These are phyloP conservation scores for Cheilosia grossa DNA, from an alignment of 2,888 invertebrate genomes.

Conservation along the genomic window DNA sequence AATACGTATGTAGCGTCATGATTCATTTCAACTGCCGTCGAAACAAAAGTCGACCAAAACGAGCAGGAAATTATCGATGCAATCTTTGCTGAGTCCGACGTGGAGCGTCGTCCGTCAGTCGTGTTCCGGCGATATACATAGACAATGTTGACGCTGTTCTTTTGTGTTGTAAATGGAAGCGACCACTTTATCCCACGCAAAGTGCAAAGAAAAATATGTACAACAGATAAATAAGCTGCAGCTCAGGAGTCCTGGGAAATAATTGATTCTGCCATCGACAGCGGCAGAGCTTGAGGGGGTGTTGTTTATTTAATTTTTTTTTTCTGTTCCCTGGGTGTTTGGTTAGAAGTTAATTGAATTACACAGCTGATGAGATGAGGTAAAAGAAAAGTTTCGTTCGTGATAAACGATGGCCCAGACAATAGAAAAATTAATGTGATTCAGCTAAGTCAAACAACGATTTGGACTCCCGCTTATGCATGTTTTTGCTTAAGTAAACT, in stretches of 20 bases:
- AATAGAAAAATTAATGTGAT: background rate
- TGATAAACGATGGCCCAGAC: background rate
- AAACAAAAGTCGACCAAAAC: background rate
- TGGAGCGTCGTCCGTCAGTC: too few species aligned
- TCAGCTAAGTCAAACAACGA: background rate
- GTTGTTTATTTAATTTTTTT: background rate
- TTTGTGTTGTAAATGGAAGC: background rate
- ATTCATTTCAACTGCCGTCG: background rate
- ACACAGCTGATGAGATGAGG: background rate
- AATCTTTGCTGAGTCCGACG: background rate
- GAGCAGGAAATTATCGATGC: background rate
- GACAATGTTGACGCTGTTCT: background rate
- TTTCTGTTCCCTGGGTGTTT: background rate
- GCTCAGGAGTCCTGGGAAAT: background rate
- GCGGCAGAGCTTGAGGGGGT: too few species aligned
- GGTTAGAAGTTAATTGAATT: conserved; percentile 23
- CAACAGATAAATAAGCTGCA: background rate
- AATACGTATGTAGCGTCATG: background rate
- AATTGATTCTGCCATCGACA: background rate
- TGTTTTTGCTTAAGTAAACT: too few species aligned
- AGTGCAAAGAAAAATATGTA: background rate
- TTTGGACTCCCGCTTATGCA: too few species aligned
- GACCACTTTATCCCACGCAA: background rate
- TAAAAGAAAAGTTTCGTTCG: background rate
- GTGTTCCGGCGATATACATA: background rate